Evolutionary conservation across 2,888 invertebrate genomes (phyloP).

Genomic region (Iphiclides podalirius): DNA sequence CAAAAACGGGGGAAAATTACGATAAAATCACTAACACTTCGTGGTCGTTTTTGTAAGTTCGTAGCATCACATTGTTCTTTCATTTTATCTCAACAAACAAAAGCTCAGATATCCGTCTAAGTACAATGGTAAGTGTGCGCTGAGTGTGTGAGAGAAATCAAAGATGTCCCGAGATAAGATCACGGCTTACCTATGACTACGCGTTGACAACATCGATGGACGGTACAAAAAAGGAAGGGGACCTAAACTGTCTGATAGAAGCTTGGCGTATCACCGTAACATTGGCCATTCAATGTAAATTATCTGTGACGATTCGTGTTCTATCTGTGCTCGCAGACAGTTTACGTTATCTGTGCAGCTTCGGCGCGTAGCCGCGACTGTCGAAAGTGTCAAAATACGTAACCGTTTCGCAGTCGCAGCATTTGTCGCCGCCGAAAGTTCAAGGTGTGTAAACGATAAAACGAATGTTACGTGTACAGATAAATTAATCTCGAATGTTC

Average conservation of each 20-base stretch:
- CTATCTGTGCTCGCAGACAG: neutral
- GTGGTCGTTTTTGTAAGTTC: conserved; percentile 58
- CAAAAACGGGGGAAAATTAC: conserved; percentile 44
- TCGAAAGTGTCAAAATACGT: neutral
- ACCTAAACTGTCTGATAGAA: conserved; percentile 21
- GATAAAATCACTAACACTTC: conserved; percentile 62
- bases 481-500: too few relatives aligned
- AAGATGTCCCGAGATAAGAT: conserved; percentile 28
- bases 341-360: neutral
- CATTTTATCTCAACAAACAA: conserved; percentile 34
- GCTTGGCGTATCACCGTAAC: neutral
- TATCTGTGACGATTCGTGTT: neutral
- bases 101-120: conserved; percentile 43
- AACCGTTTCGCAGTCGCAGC: too few relatives aligned
- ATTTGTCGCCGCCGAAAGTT: too few relatives aligned
- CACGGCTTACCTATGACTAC: conserved; percentile 32
- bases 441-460: too few relatives aligned
- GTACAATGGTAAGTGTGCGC: conserved; percentile 39
- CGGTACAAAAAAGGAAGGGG: conserved; percentile 61
- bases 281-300: neutral
- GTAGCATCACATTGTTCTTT: conserved; percentile 51
- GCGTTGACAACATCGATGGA: conserved; percentile 68
- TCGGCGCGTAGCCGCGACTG: neutral
- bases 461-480: too few relatives aligned
- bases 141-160: conserved; percentile 28